phyloP scores from a whole-genome alignment of 2,888 invertebrate genomes.

The Acleris sparsana region DNA sequence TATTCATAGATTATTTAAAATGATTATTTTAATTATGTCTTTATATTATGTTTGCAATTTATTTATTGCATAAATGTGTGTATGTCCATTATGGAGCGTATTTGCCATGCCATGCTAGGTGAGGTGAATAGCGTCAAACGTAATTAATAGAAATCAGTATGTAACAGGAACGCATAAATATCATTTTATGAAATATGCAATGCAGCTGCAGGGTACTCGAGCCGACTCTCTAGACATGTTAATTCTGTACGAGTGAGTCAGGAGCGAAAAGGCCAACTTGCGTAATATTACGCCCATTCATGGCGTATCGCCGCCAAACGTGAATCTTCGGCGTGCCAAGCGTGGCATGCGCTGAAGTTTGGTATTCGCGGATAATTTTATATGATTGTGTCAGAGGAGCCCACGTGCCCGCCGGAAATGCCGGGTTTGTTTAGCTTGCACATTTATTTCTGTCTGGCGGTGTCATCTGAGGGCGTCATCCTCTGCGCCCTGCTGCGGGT shows the following conservation, averaged over 20 bases:
- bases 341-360: conserved; percentile 42
- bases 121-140: conserved; percentile 16
- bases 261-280: conserved; percentile 63
- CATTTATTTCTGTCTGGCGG: conserved; percentile 76
- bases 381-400: conserved; percentile 69
- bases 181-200: conserved; percentile 55
- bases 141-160: conserved; percentile 25
- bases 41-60: neutral
- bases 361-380: conserved; percentile 45
- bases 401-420: conserved; percentile 75
- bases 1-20: neutral
- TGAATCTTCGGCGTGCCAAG: conserved; percentile 46
- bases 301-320: conserved; percentile 59
- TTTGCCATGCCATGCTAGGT: no score
- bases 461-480: conserved; percentile 79
- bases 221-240: conserved; percentile 64
- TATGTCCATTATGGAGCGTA: no score
- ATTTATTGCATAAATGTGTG: no score
- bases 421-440: conserved; percentile 78
- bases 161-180: conserved; percentile 36
- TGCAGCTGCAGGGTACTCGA: conserved; percentile 56
- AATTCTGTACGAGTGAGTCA: conserved; percentile 72
- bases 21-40: neutral
- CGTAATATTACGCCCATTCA: conserved; percentile 72
- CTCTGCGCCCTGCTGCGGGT: conserved; percentile 53